These are phyloP conservation scores for Atherinosoma microstoma DNA, from an alignment of 2,797 vertebrate genomes.

Conservation along the genomic window DNA sequence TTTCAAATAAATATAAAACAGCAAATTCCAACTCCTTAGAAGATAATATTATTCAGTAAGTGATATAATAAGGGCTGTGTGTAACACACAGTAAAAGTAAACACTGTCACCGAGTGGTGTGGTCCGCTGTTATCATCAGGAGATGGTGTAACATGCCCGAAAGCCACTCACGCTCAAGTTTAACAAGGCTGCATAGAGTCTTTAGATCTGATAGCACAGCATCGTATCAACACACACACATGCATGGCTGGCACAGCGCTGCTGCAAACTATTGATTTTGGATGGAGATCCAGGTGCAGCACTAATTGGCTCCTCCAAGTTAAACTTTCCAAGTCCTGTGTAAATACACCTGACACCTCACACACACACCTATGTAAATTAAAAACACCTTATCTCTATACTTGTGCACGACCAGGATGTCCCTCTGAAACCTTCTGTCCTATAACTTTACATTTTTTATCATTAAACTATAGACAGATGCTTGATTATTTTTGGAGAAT, in stretches of 20 bases:
- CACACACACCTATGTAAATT: constrained; percentile 5
- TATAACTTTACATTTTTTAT: background rate
- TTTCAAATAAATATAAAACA: too few relatives aligned
- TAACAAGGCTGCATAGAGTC: background rate
- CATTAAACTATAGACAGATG: background rate
- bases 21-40: too few relatives aligned
- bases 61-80: too few relatives aligned
- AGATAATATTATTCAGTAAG: too few relatives aligned
- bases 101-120: too few relatives aligned
- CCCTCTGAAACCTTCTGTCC: background rate
- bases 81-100: too few relatives aligned
- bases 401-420: background rate
- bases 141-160: background rate
- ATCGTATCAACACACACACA: constrained; percentile 7
- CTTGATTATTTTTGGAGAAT: background rate
- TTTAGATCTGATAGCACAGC: background rate
- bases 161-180: background rate
- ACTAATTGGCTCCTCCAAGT: constrained; percentile 28
- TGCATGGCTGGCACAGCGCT: constrained; percentile 24
- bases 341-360: constrained; percentile 58
- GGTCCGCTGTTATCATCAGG: background rate
- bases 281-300: background rate
- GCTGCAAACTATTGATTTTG: constrained; percentile 47
- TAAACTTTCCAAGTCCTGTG: constrained; percentile 45
- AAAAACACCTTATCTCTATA: background rate